Conservation (phyloP, 2,113 vertebrate species). For the Ardeotis arabs region DNA sequence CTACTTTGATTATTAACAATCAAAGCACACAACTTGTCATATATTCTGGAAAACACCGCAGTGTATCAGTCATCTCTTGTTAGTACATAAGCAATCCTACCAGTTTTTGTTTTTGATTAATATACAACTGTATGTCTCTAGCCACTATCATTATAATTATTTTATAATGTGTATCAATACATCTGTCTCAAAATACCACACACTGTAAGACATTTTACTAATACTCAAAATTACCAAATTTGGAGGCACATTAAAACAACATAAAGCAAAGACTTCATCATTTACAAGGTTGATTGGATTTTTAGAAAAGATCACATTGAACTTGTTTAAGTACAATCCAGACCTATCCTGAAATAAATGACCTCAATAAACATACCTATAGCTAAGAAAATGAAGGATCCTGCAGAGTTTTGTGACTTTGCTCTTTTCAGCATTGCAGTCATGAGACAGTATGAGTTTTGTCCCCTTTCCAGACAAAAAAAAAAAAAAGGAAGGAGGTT, state of each 20-base stretch:
- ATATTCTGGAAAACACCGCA: background rate
- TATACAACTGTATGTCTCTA: background rate
- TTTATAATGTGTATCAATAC: background rate
- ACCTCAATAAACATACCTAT: conserved; percentile 5
- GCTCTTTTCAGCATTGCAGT: conserved; percentile 49
- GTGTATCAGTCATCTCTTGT: too few relatives aligned
- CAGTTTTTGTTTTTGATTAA: background rate
- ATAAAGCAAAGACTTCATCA: background rate
- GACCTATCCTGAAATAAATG: background rate
- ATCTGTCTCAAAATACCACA: background rate
- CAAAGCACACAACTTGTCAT: background rate
- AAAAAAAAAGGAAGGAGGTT: background rate
- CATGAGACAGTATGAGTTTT: conserved; percentile 9
- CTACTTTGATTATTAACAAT: background rate
- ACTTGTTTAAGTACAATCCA: background rate
- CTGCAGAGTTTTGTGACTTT: conserved; percentile 17
- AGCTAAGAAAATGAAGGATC: conserved; percentile 16
- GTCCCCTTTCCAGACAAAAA: background rate
- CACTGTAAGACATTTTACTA: background rate
- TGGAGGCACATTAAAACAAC: background rate
- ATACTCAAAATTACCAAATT: background rate
- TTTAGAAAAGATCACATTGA: background rate
- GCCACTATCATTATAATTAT: background rate
- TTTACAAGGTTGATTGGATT: background rate
- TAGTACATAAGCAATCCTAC: background rate